Percentiles rank a stretch among this genome's conserved stretches.
These are phyloP conservation scores for Aldrovandia affinis DNA, from an alignment of 2,797 vertebrate genomes.

Conservation along the genomic window DNA sequence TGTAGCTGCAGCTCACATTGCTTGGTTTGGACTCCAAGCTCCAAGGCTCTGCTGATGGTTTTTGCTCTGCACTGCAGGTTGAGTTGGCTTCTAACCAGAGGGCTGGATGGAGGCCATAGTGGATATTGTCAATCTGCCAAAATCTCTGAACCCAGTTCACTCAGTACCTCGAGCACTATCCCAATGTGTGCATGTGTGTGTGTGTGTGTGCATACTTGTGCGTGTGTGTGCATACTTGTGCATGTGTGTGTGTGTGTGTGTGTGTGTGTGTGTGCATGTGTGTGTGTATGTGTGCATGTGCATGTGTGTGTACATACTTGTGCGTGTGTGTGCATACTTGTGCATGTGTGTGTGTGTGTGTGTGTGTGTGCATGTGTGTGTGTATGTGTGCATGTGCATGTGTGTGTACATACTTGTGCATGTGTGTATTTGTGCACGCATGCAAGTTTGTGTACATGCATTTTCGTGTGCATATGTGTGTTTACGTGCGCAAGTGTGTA, in stretches of 20 bases:
- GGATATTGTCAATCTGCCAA: neutral
- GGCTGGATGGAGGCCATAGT: neutral
- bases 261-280: neutral
- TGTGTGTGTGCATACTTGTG: neutral
- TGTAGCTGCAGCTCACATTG: neutral
- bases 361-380: neutral
- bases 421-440: too few species aligned
- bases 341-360: too few species aligned
- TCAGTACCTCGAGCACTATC: neutral
- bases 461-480: neutral
- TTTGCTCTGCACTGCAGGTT: conserved; percentile 7
- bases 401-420: too few species aligned
- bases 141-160: neutral
- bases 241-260: neutral
- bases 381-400: neutral
- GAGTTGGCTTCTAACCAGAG: neutral
- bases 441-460: neutral
- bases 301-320: too few species aligned
- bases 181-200: neutral
- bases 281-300: neutral
- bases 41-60: neutral
- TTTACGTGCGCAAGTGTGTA: neutral
- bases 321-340: too few species aligned
- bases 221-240: neutral
- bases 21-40: neutral